Conservation (phyloP, 2,113 vertebrate species). For the Beaufortia kweichowensis region DNA sequence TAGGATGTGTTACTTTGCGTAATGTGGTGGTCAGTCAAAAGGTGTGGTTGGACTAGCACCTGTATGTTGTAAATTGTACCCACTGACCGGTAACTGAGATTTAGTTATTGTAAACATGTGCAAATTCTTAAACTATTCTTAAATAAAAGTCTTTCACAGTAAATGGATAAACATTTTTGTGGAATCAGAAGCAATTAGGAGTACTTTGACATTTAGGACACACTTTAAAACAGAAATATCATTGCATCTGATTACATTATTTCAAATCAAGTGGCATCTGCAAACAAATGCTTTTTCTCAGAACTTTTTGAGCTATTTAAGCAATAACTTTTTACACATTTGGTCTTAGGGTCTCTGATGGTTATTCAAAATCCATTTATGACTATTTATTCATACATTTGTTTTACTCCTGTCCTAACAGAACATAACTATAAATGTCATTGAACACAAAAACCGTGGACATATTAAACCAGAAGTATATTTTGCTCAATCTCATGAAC, state of each 20-base stretch:
- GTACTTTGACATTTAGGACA: background rate
- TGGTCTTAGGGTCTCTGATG: too few species aligned
- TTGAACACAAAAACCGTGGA: too few species aligned
- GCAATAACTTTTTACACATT: too few species aligned
- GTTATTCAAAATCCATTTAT: too few species aligned
- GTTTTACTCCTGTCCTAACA: too few species aligned
- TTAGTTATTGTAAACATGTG: slow-evolving; percentile 41
- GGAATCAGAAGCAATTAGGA: background rate
- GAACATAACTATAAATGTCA: too few species aligned
- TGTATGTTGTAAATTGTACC: slow-evolving; percentile 49
- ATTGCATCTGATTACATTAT: background rate
- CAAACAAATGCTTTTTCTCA: background rate
- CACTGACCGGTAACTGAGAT: slow-evolving; percentile 13
- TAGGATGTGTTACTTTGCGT: background rate
- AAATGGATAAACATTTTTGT: slow-evolving; percentile 5
- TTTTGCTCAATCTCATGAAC: too few species aligned
- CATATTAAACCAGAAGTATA: background rate
- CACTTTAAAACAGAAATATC: background rate
- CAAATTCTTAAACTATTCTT: slow-evolving; percentile 9
- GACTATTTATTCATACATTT: too few species aligned
- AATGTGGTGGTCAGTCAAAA: background rate
- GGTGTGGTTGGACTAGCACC: slow-evolving; percentile 65
- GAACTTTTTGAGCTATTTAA: background rate
- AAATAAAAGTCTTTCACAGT: slow-evolving; percentile 30
- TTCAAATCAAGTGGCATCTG: background rate